These are phyloP conservation scores for zebrafish (Danio rerio) DNA, from an alignment of 2,113 vertebrate species.

Conservation along the genomic window GRCz12tu NC_133187.1:18089501-18090000, in stretches of 20 bases:
- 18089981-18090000: background rate
- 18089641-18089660: constrained; percentile 12
- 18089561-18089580: background rate
- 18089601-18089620: background rate
- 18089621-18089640: background rate
- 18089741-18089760: constrained; percentile 1
- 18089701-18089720: constrained; percentile 18
- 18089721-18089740: constrained; percentile 24
- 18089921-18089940: background rate
- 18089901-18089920: no score
- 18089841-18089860: constrained; percentile 38
- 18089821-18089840: background rate
- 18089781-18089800: background rate
- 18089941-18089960: background rate
- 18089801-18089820: background rate
- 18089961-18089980: background rate
- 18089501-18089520: background rate
- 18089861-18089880: background rate
- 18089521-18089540: background rate
- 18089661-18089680: background rate
- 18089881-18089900: no score
- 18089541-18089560: background rate
- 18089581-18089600: background rate
- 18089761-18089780: constrained; percentile 15
- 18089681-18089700: constrained; percentile 48